Percentiles rank a stretch among this genome's conserved stretches.
These are phyloP conservation scores for Eurypyga helias DNA, from an alignment of 2,113 vertebrate genomes.

Conservation along the genomic window DNA sequence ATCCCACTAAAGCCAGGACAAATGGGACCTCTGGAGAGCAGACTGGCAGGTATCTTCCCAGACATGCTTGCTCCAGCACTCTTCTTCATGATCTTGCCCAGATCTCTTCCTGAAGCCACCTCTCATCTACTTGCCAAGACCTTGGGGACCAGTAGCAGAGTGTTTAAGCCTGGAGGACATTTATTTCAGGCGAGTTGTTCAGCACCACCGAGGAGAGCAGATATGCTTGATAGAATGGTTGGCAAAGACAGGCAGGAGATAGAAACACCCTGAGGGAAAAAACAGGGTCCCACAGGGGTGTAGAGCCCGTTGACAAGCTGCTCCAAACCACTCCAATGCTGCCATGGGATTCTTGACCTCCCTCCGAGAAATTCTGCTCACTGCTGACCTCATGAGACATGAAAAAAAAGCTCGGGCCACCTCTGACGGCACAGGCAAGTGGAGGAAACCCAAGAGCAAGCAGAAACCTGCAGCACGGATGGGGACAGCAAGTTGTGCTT, in stretches of 20 bases:
- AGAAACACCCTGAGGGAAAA: background rate
- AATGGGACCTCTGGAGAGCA: background rate
- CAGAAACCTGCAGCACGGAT: background rate
- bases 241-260: background rate
- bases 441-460: background rate
- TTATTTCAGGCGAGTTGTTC: background rate
- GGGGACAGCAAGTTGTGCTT: accelerated
- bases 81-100: background rate
- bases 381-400: background rate
- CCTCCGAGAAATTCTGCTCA: background rate
- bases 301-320: background rate
- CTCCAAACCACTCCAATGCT: background rate
- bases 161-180: background rate
- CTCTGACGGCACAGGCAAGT: background rate
- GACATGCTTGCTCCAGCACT: background rate
- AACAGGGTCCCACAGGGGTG: background rate
- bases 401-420: background rate
- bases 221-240: background rate
- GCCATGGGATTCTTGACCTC: background rate
- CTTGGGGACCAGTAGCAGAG: background rate
- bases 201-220: background rate
- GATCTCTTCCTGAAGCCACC: background rate
- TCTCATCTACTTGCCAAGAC: background rate
- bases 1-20: background rate
- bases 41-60: background rate